Conservation (phyloP, 2,797 vertebrate species). For the Onychomys leucogaster region DNA sequence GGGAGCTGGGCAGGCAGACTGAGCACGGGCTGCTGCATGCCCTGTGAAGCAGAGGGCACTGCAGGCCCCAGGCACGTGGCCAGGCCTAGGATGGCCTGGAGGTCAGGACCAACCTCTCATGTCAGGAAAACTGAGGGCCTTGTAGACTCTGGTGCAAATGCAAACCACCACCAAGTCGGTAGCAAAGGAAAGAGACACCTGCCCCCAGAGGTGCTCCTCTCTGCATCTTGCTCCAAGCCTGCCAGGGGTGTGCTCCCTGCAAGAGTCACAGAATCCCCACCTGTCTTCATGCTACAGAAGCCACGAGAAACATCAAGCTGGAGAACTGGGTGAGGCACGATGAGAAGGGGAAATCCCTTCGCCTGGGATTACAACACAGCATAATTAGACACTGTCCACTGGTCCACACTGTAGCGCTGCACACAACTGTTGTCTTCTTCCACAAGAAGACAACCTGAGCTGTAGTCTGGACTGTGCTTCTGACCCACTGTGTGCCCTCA, state of each 20-base stretch:
- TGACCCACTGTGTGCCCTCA: not conserved
- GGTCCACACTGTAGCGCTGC: not conserved
- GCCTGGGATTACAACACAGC: not conserved
- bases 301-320: not conserved
- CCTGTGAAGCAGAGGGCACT: not conserved
- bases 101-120: not conserved
- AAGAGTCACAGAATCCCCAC: not conserved
- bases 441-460: not conserved
- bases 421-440: not conserved
- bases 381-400: not conserved
- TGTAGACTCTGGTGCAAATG: rapidly evolving
- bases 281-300: not conserved
- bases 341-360: not conserved
- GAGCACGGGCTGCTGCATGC: rapidly evolving
- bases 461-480: not conserved
- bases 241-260: too few relatives aligned
- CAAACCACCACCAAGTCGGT: not conserved
- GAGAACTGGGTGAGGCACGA: rapidly evolving
- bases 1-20: rapidly evolving
- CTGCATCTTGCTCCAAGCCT: rapidly evolving
- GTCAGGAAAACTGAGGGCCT: not conserved
- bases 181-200: rapidly evolving
- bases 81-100: not conserved
- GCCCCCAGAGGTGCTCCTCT: rapidly evolving
- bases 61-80: not conserved